Evolutionary conservation across 2,797 vertebrate species (phyloP).

Genomic region (Myioborus melanocephalus): DNA sequence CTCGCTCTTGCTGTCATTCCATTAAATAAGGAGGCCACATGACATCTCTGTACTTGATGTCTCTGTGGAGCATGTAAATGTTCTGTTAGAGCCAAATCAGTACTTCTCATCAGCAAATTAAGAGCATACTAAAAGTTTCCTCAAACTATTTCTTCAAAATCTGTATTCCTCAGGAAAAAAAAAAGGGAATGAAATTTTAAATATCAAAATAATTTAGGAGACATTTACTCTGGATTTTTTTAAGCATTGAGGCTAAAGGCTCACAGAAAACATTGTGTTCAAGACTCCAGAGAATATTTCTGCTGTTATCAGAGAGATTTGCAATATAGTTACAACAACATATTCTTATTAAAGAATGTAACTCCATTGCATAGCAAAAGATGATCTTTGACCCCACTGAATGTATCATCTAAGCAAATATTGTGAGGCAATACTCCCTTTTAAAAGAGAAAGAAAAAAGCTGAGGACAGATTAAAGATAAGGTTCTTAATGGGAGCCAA

Average conservation of each 20-base stretch:
- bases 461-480: rapidly evolving
- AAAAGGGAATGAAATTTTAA: not conserved
- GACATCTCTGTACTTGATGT: not conserved
- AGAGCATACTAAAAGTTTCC: not conserved
- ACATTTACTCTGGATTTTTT: not conserved
- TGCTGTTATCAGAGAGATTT: not conserved
- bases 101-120: not conserved
- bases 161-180: not conserved
- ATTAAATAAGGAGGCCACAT: not conserved
- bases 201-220: not conserved
- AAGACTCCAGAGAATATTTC: not conserved
- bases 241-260: not conserved
- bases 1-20: not conserved
- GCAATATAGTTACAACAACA: not conserved
- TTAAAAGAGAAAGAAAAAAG: not conserved
- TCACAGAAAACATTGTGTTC: not conserved
- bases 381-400: not conserved
- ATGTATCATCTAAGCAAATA: not conserved
- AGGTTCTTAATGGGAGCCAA: not conserved
- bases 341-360: not conserved
- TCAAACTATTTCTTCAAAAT: not conserved
- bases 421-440: not conserved
- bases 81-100: not conserved
- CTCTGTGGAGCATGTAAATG: not conserved
- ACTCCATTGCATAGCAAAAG: not conserved